These are phyloP conservation scores for Pseudanteris insignis DNA, from an alignment of 2,888 invertebrate species.

Conservation along the genomic window DNA sequence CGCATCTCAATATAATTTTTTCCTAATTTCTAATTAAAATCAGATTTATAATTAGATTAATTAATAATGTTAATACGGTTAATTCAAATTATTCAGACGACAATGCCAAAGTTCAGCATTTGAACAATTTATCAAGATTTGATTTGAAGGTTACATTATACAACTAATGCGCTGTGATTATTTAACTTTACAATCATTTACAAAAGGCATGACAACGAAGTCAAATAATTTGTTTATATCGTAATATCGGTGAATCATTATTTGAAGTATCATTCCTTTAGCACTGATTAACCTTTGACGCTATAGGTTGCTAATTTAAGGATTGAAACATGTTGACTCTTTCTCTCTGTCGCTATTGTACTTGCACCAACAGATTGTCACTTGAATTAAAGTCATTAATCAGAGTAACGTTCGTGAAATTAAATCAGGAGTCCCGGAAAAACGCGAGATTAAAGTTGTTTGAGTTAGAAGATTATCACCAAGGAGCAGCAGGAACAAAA, in stretches of 20 bases:
- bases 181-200: too few relatives aligned
- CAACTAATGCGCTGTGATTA: too few relatives aligned
- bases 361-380: conserved; percentile 45
- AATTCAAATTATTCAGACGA: too few relatives aligned
- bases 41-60: too few relatives aligned
- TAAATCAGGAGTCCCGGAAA: conserved; percentile 51
- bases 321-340: conserved; percentile 48
- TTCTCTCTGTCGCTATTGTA: conserved; percentile 37
- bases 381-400: conserved; percentile 59
- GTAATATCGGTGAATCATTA: conserved; percentile 4
- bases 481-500: too few relatives aligned
- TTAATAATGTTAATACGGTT: too few relatives aligned
- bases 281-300: conserved; percentile 63
- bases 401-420: conserved; percentile 56
- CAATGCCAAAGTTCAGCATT: too few relatives aligned
- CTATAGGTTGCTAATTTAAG: conserved; percentile 66
- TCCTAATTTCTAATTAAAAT: too few relatives aligned
- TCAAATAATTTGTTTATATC: conserved; percentile 9
- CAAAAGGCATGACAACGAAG: too few relatives aligned
- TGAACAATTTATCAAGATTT: too few relatives aligned
- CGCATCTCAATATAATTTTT: too few relatives aligned
- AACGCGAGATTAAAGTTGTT: conserved; percentile 1
- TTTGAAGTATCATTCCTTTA: conserved; percentile 9
- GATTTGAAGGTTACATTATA: too few relatives aligned
- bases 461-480: background rate